Base-by-base conservation (phyloP, 30 jellyfish, hydroid and myxozoan species). In the Rhopilema esculentum region DNA sequence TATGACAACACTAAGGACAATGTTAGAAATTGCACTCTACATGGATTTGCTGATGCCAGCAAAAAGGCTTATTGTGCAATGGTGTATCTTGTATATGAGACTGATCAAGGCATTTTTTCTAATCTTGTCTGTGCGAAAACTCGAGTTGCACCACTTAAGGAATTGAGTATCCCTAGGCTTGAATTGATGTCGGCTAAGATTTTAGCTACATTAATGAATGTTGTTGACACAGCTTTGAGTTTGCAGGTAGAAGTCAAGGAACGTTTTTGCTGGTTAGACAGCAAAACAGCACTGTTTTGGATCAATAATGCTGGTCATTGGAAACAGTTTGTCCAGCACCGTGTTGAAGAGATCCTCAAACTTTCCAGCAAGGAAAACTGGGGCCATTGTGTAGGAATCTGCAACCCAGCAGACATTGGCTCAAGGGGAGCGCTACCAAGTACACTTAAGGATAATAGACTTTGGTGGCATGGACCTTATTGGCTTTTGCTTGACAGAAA, bases 281-380 rank as follows among this genome's bases (percentile, higher is more conserved):
- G 89, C 84, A 79, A 79, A 32, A 79, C 89, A 9, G 89, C 89
- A 20, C 89, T 79, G 0, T 50, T 23, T 63, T 79, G 79, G 89
- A 79, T 79, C n/a, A 23, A 79, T 25, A 33, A 62, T n/a, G 57
- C 50, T 8, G 89, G 89, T 24, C 84, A 79, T 26, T 79, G 89
- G 89, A 79, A 62, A 63, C 89, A 79, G 29, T 79, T 52, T 52
- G 91, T 82, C 49, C 89, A 82, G 52, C 27, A 16, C 33, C 24
- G 91, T 17, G 88, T 82, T 1, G 26, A 32, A 4, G 89, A 79
- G 79, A 79, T 79, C 20, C 63, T 79, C 17, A 79, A 79, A 26
- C 19, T 62, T 0, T 20, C 86, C 7, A 82, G 30, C 2, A 69
- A 27, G 51, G 88, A 84, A 20, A 20, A 82, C 12, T 79, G 89